phyloP scores from a whole-genome alignment of 2,888 invertebrate species.

The Teinopalpus imperialis region DNA sequence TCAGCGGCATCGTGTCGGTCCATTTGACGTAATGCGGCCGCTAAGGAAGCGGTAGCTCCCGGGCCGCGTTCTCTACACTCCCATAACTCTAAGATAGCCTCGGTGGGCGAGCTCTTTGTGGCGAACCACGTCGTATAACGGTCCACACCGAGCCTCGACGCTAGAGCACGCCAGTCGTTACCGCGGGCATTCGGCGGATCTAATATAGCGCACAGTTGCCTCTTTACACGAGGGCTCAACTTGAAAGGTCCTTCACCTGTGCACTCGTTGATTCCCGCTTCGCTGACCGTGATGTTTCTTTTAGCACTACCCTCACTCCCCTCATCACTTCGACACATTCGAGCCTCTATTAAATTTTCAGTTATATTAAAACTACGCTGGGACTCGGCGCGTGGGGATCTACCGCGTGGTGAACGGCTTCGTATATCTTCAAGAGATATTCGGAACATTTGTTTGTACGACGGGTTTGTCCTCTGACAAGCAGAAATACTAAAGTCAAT shows the following conservation, averaged over 20 bases:
- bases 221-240: constrained; percentile 79
- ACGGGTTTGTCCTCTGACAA: constrained; percentile 74
- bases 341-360: constrained; percentile 70
- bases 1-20: constrained; percentile 74
- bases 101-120: constrained; percentile 97
- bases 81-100: constrained; percentile 97
- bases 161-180: constrained; percentile 98
- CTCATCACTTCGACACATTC: constrained; percentile 74
- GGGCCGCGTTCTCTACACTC: constrained; percentile 94
- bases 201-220: constrained; percentile 84
- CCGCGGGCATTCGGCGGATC: constrained; percentile 96
- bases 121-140: constrained; percentile 98
- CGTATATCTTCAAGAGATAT: constrained; percentile 72
- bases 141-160: constrained; percentile 95
- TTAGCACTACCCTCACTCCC: constrained; percentile 69
- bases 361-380: constrained; percentile 76
- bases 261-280: constrained; percentile 83
- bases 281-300: constrained; percentile 81
- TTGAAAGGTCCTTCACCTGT: constrained; percentile 83
- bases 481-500: constrained; percentile 73
- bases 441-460: constrained; percentile 75
- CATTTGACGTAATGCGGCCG: constrained; percentile 66
- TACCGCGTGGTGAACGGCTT: constrained; percentile 69
- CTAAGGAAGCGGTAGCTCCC: constrained; percentile 90
- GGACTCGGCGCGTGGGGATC: constrained; percentile 72